phyloP scores from a whole-genome alignment of 2,113 vertebrate species.

The Pristiophorus japonicus region DNA sequence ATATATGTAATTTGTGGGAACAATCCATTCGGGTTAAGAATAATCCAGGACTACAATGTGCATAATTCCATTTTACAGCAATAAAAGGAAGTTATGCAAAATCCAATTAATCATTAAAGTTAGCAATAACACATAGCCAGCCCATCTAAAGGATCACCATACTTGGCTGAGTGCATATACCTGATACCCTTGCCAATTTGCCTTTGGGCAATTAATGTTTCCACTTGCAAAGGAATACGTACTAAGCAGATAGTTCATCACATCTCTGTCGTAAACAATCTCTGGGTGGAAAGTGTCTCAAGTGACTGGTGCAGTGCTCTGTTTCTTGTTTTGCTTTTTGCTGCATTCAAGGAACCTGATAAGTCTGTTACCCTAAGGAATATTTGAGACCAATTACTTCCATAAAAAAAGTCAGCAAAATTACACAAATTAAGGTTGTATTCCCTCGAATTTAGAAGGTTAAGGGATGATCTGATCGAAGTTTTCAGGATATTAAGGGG shows the following conservation, averaged over 20 bases:
- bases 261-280: neutral
- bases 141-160: neutral
- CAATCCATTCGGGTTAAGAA: neutral
- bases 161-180: neutral
- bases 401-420: neutral
- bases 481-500: no score
- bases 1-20: neutral
- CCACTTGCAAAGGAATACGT: neutral
- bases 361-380: neutral
- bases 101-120: constrained; percentile 1
- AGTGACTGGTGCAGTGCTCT: neutral
- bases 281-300: neutral
- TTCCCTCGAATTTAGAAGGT: no score
- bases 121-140: neutral
- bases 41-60: neutral
- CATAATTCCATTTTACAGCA: neutral
- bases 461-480: no score
- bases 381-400: neutral
- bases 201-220: neutral
- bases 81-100: neutral
- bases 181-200: neutral
- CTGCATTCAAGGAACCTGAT: neutral
- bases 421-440: no score
- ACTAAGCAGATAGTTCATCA: neutral
- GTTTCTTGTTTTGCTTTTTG: neutral